Conservation (phyloP, 1,140 invertebrate species). For the Aphis craccivora region DNA sequence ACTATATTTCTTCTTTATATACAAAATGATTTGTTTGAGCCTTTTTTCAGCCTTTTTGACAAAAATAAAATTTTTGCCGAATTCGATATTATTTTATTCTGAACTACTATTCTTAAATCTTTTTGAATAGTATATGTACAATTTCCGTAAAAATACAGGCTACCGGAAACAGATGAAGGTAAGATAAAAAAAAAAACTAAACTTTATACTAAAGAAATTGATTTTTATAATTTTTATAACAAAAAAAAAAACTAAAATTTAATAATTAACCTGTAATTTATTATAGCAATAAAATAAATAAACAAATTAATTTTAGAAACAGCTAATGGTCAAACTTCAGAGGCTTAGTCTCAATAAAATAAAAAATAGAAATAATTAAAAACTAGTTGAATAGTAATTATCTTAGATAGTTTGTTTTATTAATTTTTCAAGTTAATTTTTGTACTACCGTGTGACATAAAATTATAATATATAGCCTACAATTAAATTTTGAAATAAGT, state of each 20-base stretch:
- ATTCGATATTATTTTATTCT: background rate
- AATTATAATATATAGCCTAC: background rate
- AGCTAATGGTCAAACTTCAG: background rate
- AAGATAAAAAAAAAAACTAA: background rate
- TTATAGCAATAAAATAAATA: background rate
- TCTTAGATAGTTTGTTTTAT: background rate
- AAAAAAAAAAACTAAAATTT: background rate
- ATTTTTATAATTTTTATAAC: background rate
- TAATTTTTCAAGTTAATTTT: background rate
- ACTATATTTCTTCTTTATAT: background rate
- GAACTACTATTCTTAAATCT: background rate
- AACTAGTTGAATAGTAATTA: background rate
- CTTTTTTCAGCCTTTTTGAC: background rate
- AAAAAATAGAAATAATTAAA: background rate
- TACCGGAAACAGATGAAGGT: too few relatives aligned
- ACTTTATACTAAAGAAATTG: background rate
- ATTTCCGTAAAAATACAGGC: too few relatives aligned
- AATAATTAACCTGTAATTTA: background rate
- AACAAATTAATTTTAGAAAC: background rate
- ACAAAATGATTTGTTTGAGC: background rate
- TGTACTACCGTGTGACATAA: background rate
- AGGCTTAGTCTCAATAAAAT: background rate
- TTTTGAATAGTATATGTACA: background rate
- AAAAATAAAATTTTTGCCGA: too few relatives aligned
- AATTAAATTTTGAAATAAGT: background rate